Evolutionary conservation across 2,797 vertebrate species (phyloP), one percentile per base, ranked within the genome.

Genomic region (Pogoniulus pusillus): DNA sequence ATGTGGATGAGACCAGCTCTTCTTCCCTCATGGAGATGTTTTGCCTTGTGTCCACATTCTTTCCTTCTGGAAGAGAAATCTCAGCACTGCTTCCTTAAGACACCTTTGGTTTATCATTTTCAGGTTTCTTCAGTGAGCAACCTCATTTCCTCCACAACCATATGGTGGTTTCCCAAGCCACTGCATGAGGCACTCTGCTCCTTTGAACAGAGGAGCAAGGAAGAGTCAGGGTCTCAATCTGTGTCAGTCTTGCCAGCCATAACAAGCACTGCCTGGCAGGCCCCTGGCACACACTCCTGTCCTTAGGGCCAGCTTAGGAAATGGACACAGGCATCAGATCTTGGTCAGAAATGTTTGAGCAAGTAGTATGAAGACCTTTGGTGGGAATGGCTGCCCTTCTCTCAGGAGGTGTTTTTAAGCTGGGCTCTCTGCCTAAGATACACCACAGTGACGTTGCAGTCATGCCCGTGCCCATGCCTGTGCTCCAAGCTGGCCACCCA

Each of bases 151-250:
- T 82, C 47, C 72, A 63, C 64, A 79, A 2, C 47, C 63, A 16
- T 2, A 17, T 1, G 5, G 34, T 12, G 18, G 4, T n/a, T 49
- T 45, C 41, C 53, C n/a, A 15, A 86, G 55, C 45, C 53, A 1
- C 4, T 51, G 63, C 18, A 12, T 47, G 47, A 59, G 34, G 34
- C 83, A 27, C 18, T 82, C 71, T 5, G 2, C 12, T 70, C 11
- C 55, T 45, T 47, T 24, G 4, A 55, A 55, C 0, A 0, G 14
- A 63, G 53, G 53, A 73, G 39, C 49, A 57, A 49, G n/a, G 22
- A 70, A 20, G 4, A 23, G 15, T 2, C 2, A 4, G 17, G 24
- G 12, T 16, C 58, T 58, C 22, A 26, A 0, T 35, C 29, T 1
- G 0, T 63, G 60, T 30, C 34, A 10, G 16, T 37, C 39, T 91